These are phyloP conservation scores for Nesoenas mayeri DNA, from an alignment of 2,113 vertebrate genomes.

Conservation along the genomic window DNA sequence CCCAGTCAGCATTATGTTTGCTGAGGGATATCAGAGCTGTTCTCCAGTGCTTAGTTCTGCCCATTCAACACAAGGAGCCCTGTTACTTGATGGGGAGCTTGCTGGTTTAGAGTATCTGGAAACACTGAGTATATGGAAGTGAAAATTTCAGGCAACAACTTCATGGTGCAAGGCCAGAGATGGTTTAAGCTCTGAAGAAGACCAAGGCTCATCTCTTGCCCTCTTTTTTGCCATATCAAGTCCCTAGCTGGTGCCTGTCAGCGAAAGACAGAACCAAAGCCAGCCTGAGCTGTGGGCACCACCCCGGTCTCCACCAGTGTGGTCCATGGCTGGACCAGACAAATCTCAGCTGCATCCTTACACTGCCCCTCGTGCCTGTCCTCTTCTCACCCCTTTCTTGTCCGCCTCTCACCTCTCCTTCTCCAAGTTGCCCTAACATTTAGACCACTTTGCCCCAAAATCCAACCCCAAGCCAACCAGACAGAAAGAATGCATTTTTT, in stretches of 20 bases:
- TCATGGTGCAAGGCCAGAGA: not conserved
- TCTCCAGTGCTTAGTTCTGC: not conserved
- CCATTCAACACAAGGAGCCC: not conserved
- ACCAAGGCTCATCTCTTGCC: not conserved
- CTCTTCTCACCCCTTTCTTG: not conserved
- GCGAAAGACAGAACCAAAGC: not conserved
- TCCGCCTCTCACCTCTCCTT: not conserved
- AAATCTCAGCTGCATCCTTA: not conserved
- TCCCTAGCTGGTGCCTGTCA: not conserved
- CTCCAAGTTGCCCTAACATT: not conserved
- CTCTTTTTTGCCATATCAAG: not conserved
- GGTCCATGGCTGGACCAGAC: not conserved
- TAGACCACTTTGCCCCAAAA: not conserved
- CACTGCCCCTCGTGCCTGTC: not conserved
- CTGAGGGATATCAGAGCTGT: not conserved
- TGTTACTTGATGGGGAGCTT: not conserved
- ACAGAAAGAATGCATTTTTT: not conserved
- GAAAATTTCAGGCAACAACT: not conserved
- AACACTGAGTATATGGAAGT: not conserved
- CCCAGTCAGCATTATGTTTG: not conserved
- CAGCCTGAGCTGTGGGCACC: not conserved
- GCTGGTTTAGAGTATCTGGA: not conserved
- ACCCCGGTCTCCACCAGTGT: not conserved
- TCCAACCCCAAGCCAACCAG: fast-evolving
- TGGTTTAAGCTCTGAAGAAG: not conserved